Percentiles rank a stretch among this genome's conserved stretches.
These are phyloP conservation scores for Xenentodon cancila DNA, from an alignment of 2,797 vertebrate species.

Conservation along the genomic window DNA sequence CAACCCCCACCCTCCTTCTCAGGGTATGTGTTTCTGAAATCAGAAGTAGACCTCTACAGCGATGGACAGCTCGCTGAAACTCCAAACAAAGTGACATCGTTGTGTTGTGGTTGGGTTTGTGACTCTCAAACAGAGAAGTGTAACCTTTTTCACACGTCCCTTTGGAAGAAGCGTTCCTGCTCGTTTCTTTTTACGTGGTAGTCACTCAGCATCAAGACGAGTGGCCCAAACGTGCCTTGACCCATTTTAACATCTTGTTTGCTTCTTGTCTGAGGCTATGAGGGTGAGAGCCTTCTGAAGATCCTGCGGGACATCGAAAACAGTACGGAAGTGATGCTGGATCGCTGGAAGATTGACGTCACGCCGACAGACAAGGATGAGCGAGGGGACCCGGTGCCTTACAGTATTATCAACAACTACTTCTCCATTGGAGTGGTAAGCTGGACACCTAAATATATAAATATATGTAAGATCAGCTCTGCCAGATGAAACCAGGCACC, in stretches of 20 bases:
- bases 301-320: conserved; percentile 92
- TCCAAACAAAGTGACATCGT: too few species aligned
- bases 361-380: conserved; percentile 91
- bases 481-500: neutral
- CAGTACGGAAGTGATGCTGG: conserved; percentile 89
- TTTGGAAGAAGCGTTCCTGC: too few species aligned
- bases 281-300: conserved; percentile 93
- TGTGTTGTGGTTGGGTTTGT: too few species aligned
- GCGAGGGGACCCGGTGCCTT: conserved; percentile 94
- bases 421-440: conserved; percentile 98
- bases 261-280: conserved; percentile 81
- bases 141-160: too few species aligned
- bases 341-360: conserved; percentile 95
- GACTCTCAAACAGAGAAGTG: too few species aligned
- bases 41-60: too few species aligned
- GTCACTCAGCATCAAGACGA: neutral
- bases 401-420: conserved; percentile 96
- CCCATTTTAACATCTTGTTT: conserved; percentile 7
- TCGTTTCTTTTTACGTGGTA: neutral
- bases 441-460: neutral
- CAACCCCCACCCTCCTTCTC: too few species aligned
- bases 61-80: too few species aligned
- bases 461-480: neutral
- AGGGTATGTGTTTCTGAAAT: too few species aligned
- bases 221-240: neutral